Conservation (phyloP, 2,888 invertebrate genomes). For the Nemotelus pantherinus region DNA sequence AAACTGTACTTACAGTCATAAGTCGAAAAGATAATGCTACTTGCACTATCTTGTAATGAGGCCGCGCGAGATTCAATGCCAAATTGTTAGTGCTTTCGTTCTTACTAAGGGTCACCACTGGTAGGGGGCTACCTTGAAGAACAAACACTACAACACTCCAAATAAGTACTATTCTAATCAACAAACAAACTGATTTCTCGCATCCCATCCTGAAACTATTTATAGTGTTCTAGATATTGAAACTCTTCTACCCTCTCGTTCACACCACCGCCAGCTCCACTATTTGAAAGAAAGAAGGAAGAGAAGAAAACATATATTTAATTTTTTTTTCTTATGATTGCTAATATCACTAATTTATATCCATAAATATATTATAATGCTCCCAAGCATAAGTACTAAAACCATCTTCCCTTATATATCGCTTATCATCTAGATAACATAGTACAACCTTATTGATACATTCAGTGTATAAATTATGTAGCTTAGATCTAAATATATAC, state of each 20-base stretch:
- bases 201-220: too few species aligned
- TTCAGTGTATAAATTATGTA: not conserved
- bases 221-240: too few species aligned
- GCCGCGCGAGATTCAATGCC: too few species aligned
- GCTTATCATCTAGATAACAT: too few species aligned
- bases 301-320: not conserved
- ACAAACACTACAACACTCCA: not conserved
- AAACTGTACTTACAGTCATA: too few species aligned
- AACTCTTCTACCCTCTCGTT: not conserved
- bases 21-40: slow-evolving; percentile 1
- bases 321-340: not conserved
- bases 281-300: not conserved
- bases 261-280: not conserved
- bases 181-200: too few species aligned
- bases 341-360: too few species aligned
- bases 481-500: not conserved
- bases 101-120: too few species aligned
- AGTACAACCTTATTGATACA: too few species aligned
- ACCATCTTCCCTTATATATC: not conserved
- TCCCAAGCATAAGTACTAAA: too few species aligned
- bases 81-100: too few species aligned
- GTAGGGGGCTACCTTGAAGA: too few species aligned
- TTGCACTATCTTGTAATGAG: not conserved
- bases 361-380: not conserved
- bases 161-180: not conserved